Evolutionary conservation across 53 echinoderm and acorn worm genomes (phyloP).

Genomic region (Echinometra lucunter): DNA sequence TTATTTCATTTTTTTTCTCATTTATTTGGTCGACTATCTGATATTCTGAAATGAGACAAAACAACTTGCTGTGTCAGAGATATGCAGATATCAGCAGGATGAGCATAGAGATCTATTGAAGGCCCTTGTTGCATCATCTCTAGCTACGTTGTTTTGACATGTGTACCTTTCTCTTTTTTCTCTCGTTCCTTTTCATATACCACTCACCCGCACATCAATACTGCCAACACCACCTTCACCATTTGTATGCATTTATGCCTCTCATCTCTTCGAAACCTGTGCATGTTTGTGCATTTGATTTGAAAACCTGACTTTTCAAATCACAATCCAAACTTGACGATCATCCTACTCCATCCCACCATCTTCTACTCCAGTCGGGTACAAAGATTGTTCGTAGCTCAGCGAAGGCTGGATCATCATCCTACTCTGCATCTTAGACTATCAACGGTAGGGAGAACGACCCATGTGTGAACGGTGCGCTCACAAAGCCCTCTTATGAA

Average conservation of each 20-base stretch:
- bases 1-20: background rate
- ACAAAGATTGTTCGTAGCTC: constrained; percentile 58
- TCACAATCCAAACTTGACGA: constrained; percentile 39
- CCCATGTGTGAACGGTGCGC: constrained; percentile 18
- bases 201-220: constrained; percentile 62
- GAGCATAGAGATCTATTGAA: background rate
- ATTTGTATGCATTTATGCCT: constrained; percentile 65
- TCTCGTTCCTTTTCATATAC: constrained; percentile 65
- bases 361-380: constrained; percentile 14
- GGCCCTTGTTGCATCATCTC: constrained; percentile 49
- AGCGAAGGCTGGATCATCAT: constrained; percentile 49
- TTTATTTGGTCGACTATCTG: background rate
- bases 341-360: background rate
- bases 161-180: constrained; percentile 63
- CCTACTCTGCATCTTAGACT: constrained; percentile 55
- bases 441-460: constrained; percentile 58
- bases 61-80: background rate
- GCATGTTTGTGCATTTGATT: constrained; percentile 49
- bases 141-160: constrained; percentile 57
- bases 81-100: background rate
- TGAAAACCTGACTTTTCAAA: constrained; percentile 35
- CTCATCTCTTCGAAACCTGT: constrained; percentile 62
- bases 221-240: constrained; percentile 67
- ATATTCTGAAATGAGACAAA: background rate
- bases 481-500: background rate